Evolutionary conservation across 2,113 vertebrate genomes (phyloP).

Genomic region (Patagioenas fasciata): DNA sequence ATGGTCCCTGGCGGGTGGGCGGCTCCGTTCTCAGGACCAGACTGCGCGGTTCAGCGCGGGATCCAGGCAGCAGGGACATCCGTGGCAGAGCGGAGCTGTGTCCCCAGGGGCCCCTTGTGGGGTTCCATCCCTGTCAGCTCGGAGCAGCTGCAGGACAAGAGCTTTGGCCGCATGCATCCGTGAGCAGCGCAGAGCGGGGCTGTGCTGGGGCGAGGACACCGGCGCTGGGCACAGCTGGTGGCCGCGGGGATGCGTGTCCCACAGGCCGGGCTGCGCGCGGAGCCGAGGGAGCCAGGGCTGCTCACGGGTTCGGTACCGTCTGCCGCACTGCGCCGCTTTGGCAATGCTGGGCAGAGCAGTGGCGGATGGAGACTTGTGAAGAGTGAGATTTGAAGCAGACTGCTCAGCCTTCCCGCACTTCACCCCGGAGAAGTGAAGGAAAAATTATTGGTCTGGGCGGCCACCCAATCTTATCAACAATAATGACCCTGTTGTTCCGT

Average conservation of each 20-base stretch:
- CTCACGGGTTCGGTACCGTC: not conserved
- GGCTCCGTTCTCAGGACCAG: too few relatives aligned
- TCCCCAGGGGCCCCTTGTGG: not conserved
- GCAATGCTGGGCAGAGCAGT: not conserved
- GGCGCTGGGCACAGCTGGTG: not conserved
- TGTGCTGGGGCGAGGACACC: not conserved
- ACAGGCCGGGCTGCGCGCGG: not conserved
- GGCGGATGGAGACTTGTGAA: not conserved
- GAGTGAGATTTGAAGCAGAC: not conserved
- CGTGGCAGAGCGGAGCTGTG: not conserved
- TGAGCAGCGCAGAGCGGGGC: not conserved
- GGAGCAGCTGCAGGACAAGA: not conserved
- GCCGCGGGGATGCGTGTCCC: too few relatives aligned
- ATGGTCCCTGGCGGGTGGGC: not conserved
- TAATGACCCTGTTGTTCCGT: not conserved
- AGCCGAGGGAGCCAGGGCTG: not conserved
- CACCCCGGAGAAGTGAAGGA: not conserved
- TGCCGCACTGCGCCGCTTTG: not conserved
- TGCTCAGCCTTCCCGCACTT: not conserved
- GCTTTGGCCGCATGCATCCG: too few relatives aligned
- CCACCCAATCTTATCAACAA: accelerated
- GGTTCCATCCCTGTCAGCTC: not conserved
- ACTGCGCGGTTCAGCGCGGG: not conserved
- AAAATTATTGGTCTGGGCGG: not conserved
- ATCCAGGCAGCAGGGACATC: not conserved